These are phyloP conservation scores for Disparrhopalites patrizii DNA, from an alignment of 2,888 invertebrate genomes.

Conservation along the genomic window DNA sequence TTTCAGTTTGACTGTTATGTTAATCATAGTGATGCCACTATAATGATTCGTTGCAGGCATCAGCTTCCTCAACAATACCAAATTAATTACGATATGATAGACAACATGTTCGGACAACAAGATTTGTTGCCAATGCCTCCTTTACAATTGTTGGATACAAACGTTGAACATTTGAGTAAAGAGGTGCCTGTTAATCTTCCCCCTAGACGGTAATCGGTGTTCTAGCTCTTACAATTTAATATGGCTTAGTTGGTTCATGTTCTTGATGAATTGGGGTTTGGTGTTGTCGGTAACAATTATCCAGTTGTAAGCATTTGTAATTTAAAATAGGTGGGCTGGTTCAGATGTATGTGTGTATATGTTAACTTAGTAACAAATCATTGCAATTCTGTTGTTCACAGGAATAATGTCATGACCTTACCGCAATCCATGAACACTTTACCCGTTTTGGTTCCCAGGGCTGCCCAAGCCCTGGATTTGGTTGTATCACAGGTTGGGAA, in stretches of 20 bases:
- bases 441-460: constrained; percentile 26
- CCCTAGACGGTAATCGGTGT: constrained; percentile 29
- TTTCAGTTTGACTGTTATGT: background rate
- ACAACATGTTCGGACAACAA: constrained; percentile 39
- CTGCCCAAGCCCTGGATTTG: constrained; percentile 52
- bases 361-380: too few relatives aligned
- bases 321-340: too few relatives aligned
- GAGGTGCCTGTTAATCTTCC: constrained; percentile 32
- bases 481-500: constrained; percentile 63
- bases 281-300: too few relatives aligned
- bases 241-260: too few relatives aligned
- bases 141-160: constrained; percentile 43
- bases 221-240: too few relatives aligned
- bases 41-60: constrained; percentile 11
- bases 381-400: too few relatives aligned
- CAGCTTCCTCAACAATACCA: constrained; percentile 44
- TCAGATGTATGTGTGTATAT: too few relatives aligned
- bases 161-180: constrained; percentile 35
- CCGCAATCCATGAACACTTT: constrained; percentile 1
- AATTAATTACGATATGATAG: constrained; percentile 44
- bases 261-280: too few relatives aligned
- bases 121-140: constrained; percentile 41
- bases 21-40: background rate
- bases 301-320: too few relatives aligned
- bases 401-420: constrained; percentile 11